These are phyloP conservation scores for Polymixis lichenea DNA, from an alignment of 2,888 invertebrate species.

Conservation along the genomic window DNA sequence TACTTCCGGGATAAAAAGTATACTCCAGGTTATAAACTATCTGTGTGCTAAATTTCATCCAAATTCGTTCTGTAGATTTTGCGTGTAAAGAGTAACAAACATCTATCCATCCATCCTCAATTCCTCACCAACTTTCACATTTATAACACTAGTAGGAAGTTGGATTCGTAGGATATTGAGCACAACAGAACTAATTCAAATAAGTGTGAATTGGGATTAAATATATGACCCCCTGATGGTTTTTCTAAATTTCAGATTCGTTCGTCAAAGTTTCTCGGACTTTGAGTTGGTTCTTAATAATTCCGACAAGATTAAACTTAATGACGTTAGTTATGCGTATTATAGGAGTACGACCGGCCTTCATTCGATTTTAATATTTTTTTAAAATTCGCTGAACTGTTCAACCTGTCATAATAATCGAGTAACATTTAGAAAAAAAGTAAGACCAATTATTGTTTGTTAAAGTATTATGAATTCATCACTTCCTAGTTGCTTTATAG, in stretches of 20 bases:
- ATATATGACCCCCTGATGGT: too few relatives aligned
- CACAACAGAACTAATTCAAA: background rate
- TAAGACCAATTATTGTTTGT: background rate
- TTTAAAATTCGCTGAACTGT: background rate
- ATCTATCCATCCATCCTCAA: too few relatives aligned
- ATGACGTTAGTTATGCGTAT: background rate
- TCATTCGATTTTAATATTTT: background rate
- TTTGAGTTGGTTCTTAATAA: background rate
- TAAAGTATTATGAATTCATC: background rate
- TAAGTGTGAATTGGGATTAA: background rate
- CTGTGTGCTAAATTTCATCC: too few relatives aligned
- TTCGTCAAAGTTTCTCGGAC: background rate
- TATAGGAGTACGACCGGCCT: background rate
- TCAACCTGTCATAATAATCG: slow-evolving; percentile 1
- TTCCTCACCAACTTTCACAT: too few relatives aligned
- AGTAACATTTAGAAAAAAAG: slow-evolving; percentile 5
- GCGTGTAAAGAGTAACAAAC: too few relatives aligned
- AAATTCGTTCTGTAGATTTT: too few relatives aligned
- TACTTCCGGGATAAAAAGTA: too few relatives aligned
- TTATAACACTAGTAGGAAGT: too few relatives aligned
- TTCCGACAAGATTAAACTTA: background rate
- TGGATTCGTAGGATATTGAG: background rate
- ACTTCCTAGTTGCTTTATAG: slow-evolving; percentile 15
- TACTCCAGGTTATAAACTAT: too few relatives aligned
- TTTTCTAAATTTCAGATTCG: too few relatives aligned